Percentiles rank a stretch among this genome's conserved stretches.
Evolutionary conservation across 92 coral and sea anemone species (phyloP).

Genomic region (Heteractis magnifica): DNA sequence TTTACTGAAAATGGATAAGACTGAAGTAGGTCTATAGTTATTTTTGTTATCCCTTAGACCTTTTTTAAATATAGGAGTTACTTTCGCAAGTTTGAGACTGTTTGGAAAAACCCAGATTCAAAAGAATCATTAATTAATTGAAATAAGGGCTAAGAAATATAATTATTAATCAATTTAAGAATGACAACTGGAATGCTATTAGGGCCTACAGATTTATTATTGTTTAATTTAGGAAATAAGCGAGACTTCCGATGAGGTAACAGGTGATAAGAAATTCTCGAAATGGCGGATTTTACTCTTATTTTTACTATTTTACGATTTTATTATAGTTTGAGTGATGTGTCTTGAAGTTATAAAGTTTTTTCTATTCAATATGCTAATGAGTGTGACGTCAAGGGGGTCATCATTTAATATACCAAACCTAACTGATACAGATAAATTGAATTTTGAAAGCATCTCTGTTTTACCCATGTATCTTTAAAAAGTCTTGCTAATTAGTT

Average conservation of each 20-base stretch:
- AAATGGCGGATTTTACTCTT: too few species aligned
- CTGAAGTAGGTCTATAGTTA: background rate
- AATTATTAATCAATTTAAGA: slow-evolving; percentile 28
- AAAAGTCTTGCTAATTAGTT: too few species aligned
- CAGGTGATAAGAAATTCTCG: slow-evolving; percentile 15
- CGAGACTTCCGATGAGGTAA: slow-evolving; percentile 22
- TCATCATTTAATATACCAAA: too few species aligned
- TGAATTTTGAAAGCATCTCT: too few species aligned
- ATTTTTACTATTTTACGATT: too few species aligned
- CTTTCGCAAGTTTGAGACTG: slow-evolving; percentile 32
- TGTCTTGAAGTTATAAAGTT: too few species aligned
- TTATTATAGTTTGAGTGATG: too few species aligned
- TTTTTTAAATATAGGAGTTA: slow-evolving; percentile 19
- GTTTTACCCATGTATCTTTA: too few species aligned
- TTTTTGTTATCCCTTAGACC: slow-evolving; percentile 23
- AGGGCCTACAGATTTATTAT: slow-evolving; percentile 42
- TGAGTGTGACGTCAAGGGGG: too few species aligned
- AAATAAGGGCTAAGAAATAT: slow-evolving; percentile 19
- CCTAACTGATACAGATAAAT: too few species aligned
- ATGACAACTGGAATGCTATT: slow-evolving; percentile 29
- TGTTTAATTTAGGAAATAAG: slow-evolving; percentile 24
- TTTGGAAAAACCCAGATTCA: slow-evolving; percentile 31
- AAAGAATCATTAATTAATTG: slow-evolving; percentile 31
- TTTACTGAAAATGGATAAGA: too few species aligned
- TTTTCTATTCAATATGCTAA: too few species aligned